These are phyloP conservation scores for Mugil cephalus DNA, from an alignment of 2,113 vertebrate species.

Conservation along the genomic window DNA sequence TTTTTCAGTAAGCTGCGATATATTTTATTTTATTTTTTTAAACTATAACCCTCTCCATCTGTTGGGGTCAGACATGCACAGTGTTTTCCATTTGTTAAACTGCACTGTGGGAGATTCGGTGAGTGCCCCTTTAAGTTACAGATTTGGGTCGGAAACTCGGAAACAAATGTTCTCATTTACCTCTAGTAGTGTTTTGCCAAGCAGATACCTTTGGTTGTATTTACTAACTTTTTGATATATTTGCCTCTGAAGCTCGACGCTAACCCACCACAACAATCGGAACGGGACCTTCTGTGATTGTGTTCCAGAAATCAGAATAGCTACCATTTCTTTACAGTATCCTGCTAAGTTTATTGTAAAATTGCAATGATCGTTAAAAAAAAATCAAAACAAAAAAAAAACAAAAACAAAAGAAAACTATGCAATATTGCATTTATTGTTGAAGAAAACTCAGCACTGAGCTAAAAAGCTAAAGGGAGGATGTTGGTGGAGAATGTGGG, in stretches of 20 bases:
- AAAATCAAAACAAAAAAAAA: no score
- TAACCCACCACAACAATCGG: background rate
- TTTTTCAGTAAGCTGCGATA: slow-evolving; percentile 63
- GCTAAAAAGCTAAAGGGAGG: background rate
- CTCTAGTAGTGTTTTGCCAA: slow-evolving; percentile 17
- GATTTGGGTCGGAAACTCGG: slow-evolving; percentile 38
- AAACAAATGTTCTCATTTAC: slow-evolving; percentile 24
- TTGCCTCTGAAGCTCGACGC: background rate
- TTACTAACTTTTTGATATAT: background rate
- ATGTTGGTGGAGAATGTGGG: background rate
- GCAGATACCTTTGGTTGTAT: slow-evolving; percentile 49
- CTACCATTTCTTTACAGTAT: no score
- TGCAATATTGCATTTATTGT: background rate
- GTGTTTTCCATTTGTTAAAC: slow-evolving; percentile 38
- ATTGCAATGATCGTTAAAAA: background rate
- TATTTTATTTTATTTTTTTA: no score
- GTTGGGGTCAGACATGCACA: slow-evolving; percentile 57
- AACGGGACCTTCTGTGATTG: background rate
- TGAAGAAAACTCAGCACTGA: background rate
- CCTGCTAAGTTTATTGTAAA: no score
- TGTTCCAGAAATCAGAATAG: background rate
- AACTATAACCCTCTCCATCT: slow-evolving; percentile 56
- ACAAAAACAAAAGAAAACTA: no score
- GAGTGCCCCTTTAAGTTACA: slow-evolving; percentile 50
- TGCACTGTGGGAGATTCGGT: slow-evolving; percentile 45